Evolutionary conservation across 2,888 invertebrate genomes (phyloP), one percentile per base, ranked within the genome.

Genomic region (Alloscopus bannaensis): DNA sequence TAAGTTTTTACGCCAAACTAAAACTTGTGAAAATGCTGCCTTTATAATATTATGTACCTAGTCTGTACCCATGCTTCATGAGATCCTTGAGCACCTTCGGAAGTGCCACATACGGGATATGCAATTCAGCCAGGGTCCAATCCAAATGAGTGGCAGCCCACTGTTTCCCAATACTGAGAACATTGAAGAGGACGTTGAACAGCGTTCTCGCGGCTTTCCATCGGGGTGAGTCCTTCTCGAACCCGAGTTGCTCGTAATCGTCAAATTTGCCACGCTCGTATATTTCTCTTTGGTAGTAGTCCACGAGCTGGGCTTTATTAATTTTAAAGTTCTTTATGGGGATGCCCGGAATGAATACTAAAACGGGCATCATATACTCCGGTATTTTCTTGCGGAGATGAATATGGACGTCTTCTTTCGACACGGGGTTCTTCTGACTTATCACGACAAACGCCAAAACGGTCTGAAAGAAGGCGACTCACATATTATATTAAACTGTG

Each of bases 281-380:
- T 57, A 28, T 57, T 16, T 57, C 57, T n/a, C 29, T 57, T 11
- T 57, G 60, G 20, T 52, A 68, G 2, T 36, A 8, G 4, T 68
- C 52, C 2, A 68, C 52, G 13, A 68, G 36, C 1, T 13, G n/a
- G 1, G 26, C 16, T n/a, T 52, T 47, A 52, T 68, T 28, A n/a
- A 68, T 52, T 29, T 68, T 36, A 31, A 52, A 68, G 31, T 68
- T 52, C 55, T 52, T 52, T 13, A 68, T 29, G 20, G 68, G 68
- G 13, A 68, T n/a, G 3, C 55, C 55, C n/a, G 47, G 28, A n/a
- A 68, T 36, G 24, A 68, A 24, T n/a, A 68, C 36, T 8, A 68
- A 18, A 16, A 22, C n/a, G 0, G 68, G 68, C 16, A 68, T 52
- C 50, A 52, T 18, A 47, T 68, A 68, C 11, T 52, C 52, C n/a